Evolutionary conservation across 2,888 invertebrate genomes (phyloP).

Genomic region (Noctua comes): DNA sequence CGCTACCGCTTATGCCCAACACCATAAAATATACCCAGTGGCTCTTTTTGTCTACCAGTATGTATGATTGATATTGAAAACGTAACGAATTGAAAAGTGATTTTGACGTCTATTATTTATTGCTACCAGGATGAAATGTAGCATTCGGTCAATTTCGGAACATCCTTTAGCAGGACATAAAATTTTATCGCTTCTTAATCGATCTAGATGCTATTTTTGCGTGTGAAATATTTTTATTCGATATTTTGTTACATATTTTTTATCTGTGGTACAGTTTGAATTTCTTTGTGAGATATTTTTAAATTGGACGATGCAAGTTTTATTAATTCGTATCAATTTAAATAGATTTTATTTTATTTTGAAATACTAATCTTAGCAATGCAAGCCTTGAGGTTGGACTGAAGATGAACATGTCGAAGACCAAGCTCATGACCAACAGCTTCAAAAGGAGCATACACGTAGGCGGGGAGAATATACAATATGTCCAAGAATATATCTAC

Average conservation of each 20-base stretch:
- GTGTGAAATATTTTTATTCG: slow-evolving; percentile 55
- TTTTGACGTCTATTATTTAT: slow-evolving; percentile 82
- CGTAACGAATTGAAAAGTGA: slow-evolving; percentile 84
- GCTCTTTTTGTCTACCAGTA: slow-evolving; percentile 69
- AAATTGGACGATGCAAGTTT: slow-evolving; percentile 42
- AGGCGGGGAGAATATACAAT: no score
- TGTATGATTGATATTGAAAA: slow-evolving; percentile 84
- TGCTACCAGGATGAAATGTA: slow-evolving; percentile 59
- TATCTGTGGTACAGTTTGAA: slow-evolving; percentile 26
- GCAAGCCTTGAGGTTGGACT: no score
- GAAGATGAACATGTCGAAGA: no score
- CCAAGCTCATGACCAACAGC: no score
- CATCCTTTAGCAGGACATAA: slow-evolving; percentile 58
- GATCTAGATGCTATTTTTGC: slow-evolving; percentile 55
- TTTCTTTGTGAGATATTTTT: slow-evolving; percentile 23
- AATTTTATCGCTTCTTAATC: slow-evolving; percentile 59
- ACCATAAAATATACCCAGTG: slow-evolving; percentile 69
- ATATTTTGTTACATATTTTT: slow-evolving; percentile 22
- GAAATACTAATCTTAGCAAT: no score
- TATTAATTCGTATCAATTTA: slow-evolving; percentile 23
- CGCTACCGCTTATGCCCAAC: slow-evolving; percentile 56
- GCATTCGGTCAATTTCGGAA: slow-evolving; percentile 55
- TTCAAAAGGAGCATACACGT: no score
- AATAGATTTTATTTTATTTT: not conserved
- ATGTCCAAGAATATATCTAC: no score